A percentile compares a stretch with the other conserved stretches of the same genome.
phyloP scores from a whole-genome alignment of 2,113 vertebrate species.

The Notarius quadriscutis region DNA sequence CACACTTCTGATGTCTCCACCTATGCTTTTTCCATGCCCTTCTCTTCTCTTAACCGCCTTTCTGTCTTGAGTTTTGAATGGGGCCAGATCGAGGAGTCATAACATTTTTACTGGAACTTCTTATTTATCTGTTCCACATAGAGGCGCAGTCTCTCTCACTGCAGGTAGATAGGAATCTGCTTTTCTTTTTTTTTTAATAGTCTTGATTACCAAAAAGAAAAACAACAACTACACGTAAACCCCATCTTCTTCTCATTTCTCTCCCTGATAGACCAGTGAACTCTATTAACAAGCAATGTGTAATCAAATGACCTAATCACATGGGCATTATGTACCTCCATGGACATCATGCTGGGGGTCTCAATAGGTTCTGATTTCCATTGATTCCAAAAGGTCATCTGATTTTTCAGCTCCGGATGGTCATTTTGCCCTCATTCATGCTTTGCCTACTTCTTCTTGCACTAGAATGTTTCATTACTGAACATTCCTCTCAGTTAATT shows the following conservation, averaged over 20 bases:
- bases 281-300: conserved; percentile 43
- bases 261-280: conserved; percentile 25
- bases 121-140: conserved; percentile 38
- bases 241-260: conserved; percentile 17
- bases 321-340: conserved; percentile 44
- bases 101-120: conserved; percentile 32
- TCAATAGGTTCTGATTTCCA: conserved; percentile 52
- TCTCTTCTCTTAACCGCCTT: neutral
- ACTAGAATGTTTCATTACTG: neutral
- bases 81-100: conserved; percentile 42
- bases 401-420: conserved; percentile 29
- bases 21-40: neutral
- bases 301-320: conserved; percentile 50
- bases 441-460: conserved; percentile 15
- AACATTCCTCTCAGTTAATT: conserved; percentile 3
- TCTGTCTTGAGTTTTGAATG: neutral
- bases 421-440: conserved; percentile 37
- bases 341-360: conserved; percentile 12
- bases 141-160: conserved; percentile 32
- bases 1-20: neutral
- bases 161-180: conserved; percentile 11
- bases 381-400: conserved; percentile 45
- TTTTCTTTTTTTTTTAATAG: conserved; percentile 4
- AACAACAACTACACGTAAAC: conserved; percentile 3
- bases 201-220: conserved; percentile 10